Conservation (phyloP, 2,888 invertebrate genomes). For the Trisateles emortualis region DNA sequence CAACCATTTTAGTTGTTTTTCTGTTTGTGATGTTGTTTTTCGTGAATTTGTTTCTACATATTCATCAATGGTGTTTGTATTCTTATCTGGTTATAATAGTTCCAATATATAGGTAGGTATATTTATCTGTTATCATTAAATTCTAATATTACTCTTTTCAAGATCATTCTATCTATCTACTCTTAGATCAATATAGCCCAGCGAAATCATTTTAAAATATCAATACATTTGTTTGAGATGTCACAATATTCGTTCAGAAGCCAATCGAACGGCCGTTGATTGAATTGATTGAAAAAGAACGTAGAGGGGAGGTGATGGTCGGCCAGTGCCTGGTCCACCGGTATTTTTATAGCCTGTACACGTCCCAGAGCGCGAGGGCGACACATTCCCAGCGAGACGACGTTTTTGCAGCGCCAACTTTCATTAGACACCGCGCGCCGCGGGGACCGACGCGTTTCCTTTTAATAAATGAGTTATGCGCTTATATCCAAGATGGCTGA, state of each 20-base stretch:
- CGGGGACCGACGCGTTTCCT: conserved; percentile 77
- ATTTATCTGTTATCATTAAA: too few relatives aligned
- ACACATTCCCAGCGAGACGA: conserved; percentile 82
- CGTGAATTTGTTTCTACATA: not conserved
- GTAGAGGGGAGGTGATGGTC: conserved; percentile 62
- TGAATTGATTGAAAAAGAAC: conserved; percentile 84
- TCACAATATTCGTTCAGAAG: conserved; percentile 67
- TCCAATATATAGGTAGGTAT: too few relatives aligned
- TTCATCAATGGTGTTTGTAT: not conserved
- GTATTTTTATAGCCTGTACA: conserved; percentile 85
- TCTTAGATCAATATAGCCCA: too few relatives aligned
- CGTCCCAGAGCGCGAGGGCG: conserved; percentile 81
- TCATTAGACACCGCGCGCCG: conserved; percentile 81
- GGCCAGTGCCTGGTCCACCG: conserved; percentile 65
- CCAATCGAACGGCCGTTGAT: conserved; percentile 79
- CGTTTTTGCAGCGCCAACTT: conserved; percentile 84
- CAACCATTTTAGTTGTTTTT: conserved; percentile 6
- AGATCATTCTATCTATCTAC: too few relatives aligned
- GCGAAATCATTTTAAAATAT: conserved; percentile 13
- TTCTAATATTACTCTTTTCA: too few relatives aligned
- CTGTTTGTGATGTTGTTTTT: conserved; percentile 5
- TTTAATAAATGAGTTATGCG: conserved; percentile 85
- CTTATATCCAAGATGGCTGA: conserved; percentile 81
- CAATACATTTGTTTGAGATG: conserved; percentile 57
- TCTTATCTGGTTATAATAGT: not conserved